Evolutionary conservation across 2,888 invertebrate species (phyloP).

Genomic region (Nymphalis polychloros): DNA sequence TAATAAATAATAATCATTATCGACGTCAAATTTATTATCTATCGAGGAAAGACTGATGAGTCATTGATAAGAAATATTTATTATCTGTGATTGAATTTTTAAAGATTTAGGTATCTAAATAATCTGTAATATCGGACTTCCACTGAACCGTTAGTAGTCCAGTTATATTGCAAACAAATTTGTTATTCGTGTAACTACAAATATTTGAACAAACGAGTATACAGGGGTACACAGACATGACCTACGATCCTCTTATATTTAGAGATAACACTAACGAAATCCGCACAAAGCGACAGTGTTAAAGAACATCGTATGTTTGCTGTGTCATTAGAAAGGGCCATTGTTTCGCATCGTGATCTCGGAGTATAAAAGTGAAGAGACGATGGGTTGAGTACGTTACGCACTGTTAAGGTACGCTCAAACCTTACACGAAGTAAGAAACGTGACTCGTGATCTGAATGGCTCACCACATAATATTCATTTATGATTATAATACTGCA

Average conservation of each 20-base stretch:
- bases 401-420: slow-evolving; percentile 4
- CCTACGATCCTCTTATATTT: slow-evolving; percentile 11
- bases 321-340: slow-evolving; percentile 29
- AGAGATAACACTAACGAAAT: slow-evolving; percentile 12
- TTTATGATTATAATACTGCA: too few species aligned
- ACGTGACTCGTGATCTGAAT: too few species aligned
- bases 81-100: too few species aligned
- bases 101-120: too few species aligned
- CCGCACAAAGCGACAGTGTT: slow-evolving; percentile 12
- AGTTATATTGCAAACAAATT: too few species aligned
- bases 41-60: too few species aligned
- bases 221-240: slow-evolving; percentile 6
- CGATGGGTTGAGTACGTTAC: not conserved
- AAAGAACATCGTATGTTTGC: slow-evolving; percentile 17
- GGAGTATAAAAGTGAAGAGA: slow-evolving; percentile 2
- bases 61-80: too few species aligned
- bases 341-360: slow-evolving; percentile 23
- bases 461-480: too few species aligned
- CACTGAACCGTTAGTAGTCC: too few species aligned
- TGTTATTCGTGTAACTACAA: not conserved
- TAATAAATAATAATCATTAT: too few species aligned
- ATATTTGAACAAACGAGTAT: slow-evolving; percentile 8
- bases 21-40: too few species aligned
- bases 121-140: too few species aligned
- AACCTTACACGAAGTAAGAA: not conserved